Conservation (phyloP, 2,797 vertebrate species). For the Pangasius djambal region DNA sequence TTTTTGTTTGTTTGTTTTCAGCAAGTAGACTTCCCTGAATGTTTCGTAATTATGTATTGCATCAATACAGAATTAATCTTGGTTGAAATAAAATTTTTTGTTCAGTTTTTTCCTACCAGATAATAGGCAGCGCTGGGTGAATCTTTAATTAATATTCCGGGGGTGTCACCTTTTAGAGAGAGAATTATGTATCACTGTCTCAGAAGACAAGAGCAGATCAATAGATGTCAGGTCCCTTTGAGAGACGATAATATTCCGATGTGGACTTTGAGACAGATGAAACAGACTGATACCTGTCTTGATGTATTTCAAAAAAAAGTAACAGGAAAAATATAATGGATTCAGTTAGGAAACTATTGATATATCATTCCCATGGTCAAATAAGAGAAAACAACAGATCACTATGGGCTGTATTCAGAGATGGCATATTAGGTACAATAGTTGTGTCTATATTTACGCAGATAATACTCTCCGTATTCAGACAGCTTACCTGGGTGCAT, state of each 20-base stretch:
- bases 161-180: slow-evolving; percentile 10
- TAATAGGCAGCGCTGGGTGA: neutral
- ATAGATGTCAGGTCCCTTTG: slow-evolving; percentile 36
- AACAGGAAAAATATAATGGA: slow-evolving; percentile 27
- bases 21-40: neutral
- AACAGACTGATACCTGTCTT: slow-evolving; percentile 22
- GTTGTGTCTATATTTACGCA: neutral
- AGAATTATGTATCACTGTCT: slow-evolving; percentile 23
- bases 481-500: neutral
- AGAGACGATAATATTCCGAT: slow-evolving; percentile 32
- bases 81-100: neutral
- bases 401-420: neutral
- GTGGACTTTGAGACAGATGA: slow-evolving; percentile 33
- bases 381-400: slow-evolving; percentile 1
- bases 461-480: neutral
- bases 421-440: neutral
- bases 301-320: slow-evolving; percentile 42
- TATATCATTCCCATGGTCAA: slow-evolving; percentile 26
- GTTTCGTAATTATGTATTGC: neutral
- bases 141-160: slow-evolving; percentile 2
- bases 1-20: neutral
- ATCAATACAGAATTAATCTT: neutral
- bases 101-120: neutral
- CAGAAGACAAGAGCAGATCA: slow-evolving; percentile 30
- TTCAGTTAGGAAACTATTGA: slow-evolving; percentile 44